phyloP scores from a whole-genome alignment of 2,797 vertebrate species.

The Macrochelys suwanniensis region DNA sequence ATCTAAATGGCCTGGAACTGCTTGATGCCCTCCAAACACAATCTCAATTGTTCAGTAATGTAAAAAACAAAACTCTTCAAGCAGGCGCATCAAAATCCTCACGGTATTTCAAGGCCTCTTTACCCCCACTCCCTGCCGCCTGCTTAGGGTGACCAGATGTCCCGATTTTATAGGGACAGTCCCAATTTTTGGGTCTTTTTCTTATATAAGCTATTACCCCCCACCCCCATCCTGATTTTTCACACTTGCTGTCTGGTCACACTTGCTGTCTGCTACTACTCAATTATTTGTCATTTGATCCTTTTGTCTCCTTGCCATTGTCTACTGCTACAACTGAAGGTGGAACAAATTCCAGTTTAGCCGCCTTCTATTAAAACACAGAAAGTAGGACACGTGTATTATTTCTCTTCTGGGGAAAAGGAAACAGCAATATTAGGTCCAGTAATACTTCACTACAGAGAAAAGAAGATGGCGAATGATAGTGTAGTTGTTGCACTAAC shows the following conservation, averaged over 20 bases:
- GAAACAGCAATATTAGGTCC: slow-evolving; percentile 32
- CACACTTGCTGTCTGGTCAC: too few relatives aligned
- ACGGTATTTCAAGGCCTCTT: background rate
- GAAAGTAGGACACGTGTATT: slow-evolving; percentile 25
- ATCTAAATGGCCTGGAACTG: slow-evolving; percentile 10
- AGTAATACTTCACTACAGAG: slow-evolving; percentile 21
- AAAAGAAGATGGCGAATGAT: slow-evolving; percentile 24
- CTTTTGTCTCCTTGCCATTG: slow-evolving; percentile 52
- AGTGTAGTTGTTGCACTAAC: slow-evolving; percentile 33
- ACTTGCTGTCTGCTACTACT: background rate
- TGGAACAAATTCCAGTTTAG: slow-evolving; percentile 52
- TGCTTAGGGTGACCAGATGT: background rate
- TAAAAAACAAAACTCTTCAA: background rate
- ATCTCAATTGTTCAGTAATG: background rate
- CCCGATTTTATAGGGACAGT: too few relatives aligned
- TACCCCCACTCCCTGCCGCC: background rate
- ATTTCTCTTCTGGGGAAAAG: background rate
- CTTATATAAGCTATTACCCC: too few relatives aligned
- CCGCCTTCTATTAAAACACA: slow-evolving; percentile 36
- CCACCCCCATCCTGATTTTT: too few relatives aligned
- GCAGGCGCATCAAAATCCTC: background rate
- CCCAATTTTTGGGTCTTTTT: too few relatives aligned
- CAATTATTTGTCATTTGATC: slow-evolving; percentile 42
- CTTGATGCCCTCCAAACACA: slow-evolving; percentile 19
- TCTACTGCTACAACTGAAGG: slow-evolving; percentile 22